Evolutionary conservation across 2,113 vertebrate species (phyloP).

Genomic region (Corynorhinus townsendii): DNA sequence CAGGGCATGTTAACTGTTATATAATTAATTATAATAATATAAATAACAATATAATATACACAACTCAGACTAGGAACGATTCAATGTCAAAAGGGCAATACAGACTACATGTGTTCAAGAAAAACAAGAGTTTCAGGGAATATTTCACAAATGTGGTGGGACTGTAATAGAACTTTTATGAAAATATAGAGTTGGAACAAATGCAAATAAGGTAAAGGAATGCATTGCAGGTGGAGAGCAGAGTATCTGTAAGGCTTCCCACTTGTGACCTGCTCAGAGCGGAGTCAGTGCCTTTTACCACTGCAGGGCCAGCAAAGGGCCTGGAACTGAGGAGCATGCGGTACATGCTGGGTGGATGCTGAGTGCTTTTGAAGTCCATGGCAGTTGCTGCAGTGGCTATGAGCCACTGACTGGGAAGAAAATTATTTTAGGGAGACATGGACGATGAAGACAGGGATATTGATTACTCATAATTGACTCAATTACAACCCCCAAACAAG

Average conservation of each 20-base stretch:
- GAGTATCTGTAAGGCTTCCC: neutral
- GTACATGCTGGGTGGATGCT: neutral
- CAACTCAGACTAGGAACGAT: neutral
- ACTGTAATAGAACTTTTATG: neutral
- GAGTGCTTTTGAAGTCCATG: neutral
- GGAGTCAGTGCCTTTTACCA: neutral
- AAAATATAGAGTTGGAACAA: neutral
- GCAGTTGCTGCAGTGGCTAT: neutral
- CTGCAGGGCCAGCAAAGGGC: neutral
- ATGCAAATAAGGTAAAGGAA: neutral
- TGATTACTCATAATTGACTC: neutral
- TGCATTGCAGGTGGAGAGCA: neutral
- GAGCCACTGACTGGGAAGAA: neutral
- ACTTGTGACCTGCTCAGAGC: neutral
- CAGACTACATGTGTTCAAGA: neutral
- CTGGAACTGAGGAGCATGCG: accelerated
- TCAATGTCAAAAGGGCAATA: neutral
- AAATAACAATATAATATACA: neutral
- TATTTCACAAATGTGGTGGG: neutral
- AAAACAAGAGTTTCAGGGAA: neutral
- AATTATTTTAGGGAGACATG: neutral
- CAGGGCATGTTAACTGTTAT: neutral
- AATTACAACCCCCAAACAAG: neutral
- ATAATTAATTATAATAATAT: neutral
- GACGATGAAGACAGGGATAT: neutral